These are phyloP conservation scores for Electrophaes corylata DNA, from an alignment of 2,888 invertebrate genomes.

Conservation along the genomic window DNA sequence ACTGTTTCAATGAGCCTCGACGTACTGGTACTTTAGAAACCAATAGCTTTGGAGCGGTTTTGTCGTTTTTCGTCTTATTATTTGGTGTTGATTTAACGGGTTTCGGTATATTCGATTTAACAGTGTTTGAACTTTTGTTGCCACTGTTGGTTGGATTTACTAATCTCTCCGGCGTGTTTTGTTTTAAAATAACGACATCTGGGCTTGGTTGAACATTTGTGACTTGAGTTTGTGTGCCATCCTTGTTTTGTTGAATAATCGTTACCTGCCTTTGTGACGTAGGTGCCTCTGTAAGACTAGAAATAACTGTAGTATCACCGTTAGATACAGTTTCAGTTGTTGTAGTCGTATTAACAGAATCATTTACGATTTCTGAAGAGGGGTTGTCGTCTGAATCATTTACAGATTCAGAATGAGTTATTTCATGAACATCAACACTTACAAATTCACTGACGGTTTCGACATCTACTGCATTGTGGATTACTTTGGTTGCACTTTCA, in stretches of 20 bases:
- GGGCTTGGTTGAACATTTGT: constrained; percentile 5
- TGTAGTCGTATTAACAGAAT: constrained; percentile 1
- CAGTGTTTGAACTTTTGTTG: constrained; percentile 31
- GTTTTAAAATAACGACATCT: constrained; percentile 19
- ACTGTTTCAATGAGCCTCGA: constrained; percentile 67
- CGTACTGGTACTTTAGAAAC: constrained; percentile 75
- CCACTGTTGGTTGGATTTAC: constrained; percentile 31
- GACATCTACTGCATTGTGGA: constrained; percentile 8
- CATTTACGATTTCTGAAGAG: not conserved
- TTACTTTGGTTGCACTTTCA: constrained; percentile 20
- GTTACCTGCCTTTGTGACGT: not conserved
- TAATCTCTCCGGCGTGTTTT: constrained; percentile 30
- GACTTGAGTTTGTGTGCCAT: not conserved
- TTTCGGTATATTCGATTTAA: constrained; percentile 76
- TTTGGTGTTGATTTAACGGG: constrained; percentile 60
- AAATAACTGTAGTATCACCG: not conserved
- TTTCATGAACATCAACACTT: constrained; percentile 13
- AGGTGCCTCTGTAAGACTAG: not conserved
- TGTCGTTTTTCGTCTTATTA: constrained; percentile 66
- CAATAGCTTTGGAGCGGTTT: constrained; percentile 62
- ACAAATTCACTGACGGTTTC: constrained; percentile 5
- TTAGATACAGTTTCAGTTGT: constrained; percentile 2
- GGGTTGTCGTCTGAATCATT: constrained; percentile 4
- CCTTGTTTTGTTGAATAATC: constrained; percentile 3
- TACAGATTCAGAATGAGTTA: constrained; percentile 3